Evolutionary conservation across 2,888 invertebrate genomes (phyloP).

Genomic region (Drosophila greeni): DNA sequence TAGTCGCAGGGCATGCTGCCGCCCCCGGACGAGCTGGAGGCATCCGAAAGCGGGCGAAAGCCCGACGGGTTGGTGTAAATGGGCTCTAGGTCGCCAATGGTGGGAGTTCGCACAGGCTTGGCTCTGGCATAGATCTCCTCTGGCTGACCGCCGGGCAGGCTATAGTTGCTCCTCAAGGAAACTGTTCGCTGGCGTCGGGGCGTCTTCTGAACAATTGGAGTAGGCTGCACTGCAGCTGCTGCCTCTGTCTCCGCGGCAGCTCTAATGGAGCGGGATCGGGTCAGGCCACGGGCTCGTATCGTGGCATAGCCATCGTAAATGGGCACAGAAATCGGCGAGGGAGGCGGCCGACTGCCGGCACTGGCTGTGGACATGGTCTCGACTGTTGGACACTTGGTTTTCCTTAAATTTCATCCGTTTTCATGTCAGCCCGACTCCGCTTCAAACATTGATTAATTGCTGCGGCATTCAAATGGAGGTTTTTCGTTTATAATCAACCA

Average conservation of each 20-base stretch:
- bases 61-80: constrained; percentile 67
- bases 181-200: constrained; percentile 73
- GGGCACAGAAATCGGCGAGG: constrained; percentile 78
- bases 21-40: constrained; percentile 75
- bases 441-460: constrained; percentile 73
- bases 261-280: constrained; percentile 78
- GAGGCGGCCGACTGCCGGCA: constrained; percentile 56
- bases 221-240: constrained; percentile 42
- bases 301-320: constrained; percentile 93
- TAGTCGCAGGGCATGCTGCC: constrained; percentile 76
- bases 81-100: constrained; percentile 74
- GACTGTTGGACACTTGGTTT: constrained; percentile 48
- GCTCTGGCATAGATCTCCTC: constrained; percentile 73
- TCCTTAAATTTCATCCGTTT: constrained; percentile 43
- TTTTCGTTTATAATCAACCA: constrained; percentile 56
- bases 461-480: constrained; percentile 52
- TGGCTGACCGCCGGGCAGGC: constrained; percentile 52
- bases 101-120: constrained; percentile 75
- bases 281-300: constrained; percentile 83
- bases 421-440: constrained; percentile 56
- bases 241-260: constrained; percentile 74
- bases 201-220: constrained; percentile 12
- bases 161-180: constrained; percentile 73
- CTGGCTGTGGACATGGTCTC: constrained; percentile 67
- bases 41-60: constrained; percentile 77